These are phyloP conservation scores for Melanogrammus aeglefinus DNA, from an alignment of 2,797 vertebrate genomes.

Conservation along the genomic window DNA sequence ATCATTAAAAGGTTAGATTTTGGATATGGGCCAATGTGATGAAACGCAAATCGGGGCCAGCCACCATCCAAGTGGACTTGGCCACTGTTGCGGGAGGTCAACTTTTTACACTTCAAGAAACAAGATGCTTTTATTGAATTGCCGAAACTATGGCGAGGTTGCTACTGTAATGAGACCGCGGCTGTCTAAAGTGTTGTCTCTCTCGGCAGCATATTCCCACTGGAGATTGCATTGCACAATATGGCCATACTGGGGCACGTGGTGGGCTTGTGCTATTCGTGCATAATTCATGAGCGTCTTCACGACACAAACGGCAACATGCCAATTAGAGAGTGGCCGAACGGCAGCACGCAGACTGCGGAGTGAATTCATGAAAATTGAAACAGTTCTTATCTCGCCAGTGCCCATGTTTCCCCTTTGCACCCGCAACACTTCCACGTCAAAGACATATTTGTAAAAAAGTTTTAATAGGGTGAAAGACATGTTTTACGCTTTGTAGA, in stretches of 20 bases:
- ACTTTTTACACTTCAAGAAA: constrained; percentile 13
- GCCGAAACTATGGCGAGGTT: constrained; percentile 26
- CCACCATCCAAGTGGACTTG: constrained; percentile 33
- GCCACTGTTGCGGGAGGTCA: constrained; percentile 23
- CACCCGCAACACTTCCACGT: constrained; percentile 45
- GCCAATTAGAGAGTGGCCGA: constrained; percentile 72
- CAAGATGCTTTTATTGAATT: constrained; percentile 21
- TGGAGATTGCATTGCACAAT: constrained; percentile 58
- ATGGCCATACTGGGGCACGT: constrained; percentile 69
- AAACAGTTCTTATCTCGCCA: constrained; percentile 59
- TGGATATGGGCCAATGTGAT: constrained; percentile 23
- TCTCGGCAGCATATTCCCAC: constrained; percentile 4
- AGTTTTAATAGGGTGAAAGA: constrained; percentile 55
- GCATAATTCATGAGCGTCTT: constrained; percentile 74
- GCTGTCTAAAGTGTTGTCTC: constrained; percentile 59
- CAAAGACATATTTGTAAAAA: constrained; percentile 67
- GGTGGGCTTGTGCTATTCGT: constrained; percentile 72
- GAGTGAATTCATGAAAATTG: constrained; percentile 73
- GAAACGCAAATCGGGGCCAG: constrained; percentile 22
- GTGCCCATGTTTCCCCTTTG: constrained; percentile 35
- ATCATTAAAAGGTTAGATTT: constrained; percentile 53
- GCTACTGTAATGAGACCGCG: constrained; percentile 61
- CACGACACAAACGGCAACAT: constrained; percentile 64
- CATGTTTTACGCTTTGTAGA: constrained; percentile 50
- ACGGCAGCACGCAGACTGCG: constrained; percentile 61